Evolutionary conservation across 2,888 invertebrate species (phyloP).

Genomic region (Lycocerus yunnanus): DNA sequence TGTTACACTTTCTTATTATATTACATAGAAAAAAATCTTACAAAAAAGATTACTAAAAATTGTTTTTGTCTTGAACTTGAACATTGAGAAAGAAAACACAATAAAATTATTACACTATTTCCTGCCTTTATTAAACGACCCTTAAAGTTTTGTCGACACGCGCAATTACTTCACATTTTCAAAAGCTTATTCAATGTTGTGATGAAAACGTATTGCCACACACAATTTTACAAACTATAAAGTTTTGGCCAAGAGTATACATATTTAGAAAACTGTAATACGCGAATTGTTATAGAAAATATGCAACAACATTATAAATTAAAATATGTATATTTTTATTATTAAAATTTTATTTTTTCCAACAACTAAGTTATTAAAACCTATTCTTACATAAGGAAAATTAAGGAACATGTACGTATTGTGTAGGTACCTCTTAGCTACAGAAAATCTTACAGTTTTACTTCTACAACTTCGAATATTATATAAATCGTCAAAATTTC

Average conservation of each 20-base stretch:
- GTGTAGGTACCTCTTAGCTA: too few relatives aligned
- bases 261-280: background rate
- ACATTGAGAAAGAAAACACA: background rate
- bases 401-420: too few relatives aligned
- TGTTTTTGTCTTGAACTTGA: background rate
- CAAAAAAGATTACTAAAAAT: background rate
- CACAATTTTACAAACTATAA: background rate
- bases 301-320: too few relatives aligned
- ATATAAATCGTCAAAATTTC: too few relatives aligned
- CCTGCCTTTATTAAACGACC: background rate
- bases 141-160: background rate
- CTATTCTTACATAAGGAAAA: too few relatives aligned
- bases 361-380: too few relatives aligned
- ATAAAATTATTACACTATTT: background rate
- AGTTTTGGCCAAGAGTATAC: background rate
- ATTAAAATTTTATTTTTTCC: too few relatives aligned
- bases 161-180: background rate
- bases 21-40: background rate
- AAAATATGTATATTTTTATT: too few relatives aligned
- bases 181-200: background rate
- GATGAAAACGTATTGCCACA: background rate
- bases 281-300: too few relatives aligned
- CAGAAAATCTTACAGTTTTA: too few relatives aligned
- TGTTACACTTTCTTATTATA: background rate
- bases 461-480: too few relatives aligned